Percentiles rank a stretch among this genome's conserved stretches.
These are phyloP conservation scores for Montipora efflorescens DNA, from an alignment of 64 coral and sea anemone species.

Conservation along the genomic window DNA sequence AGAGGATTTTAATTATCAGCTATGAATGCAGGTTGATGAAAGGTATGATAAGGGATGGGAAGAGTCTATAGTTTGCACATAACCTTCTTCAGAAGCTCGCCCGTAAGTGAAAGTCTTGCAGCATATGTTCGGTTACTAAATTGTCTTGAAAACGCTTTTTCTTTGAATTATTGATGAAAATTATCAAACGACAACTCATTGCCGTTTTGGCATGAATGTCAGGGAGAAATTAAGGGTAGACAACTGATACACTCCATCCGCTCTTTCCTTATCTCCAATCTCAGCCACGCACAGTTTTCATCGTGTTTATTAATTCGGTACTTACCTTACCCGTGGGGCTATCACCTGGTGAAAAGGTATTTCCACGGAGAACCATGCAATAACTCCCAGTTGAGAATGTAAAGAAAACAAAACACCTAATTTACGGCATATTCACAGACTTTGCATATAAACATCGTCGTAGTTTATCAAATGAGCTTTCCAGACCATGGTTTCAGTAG, in stretches of 20 bases:
- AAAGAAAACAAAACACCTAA: not conserved
- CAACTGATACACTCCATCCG: not conserved
- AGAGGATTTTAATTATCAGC: no score
- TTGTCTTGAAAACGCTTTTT: not conserved
- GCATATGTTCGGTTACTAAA: not conserved
- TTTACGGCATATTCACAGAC: not conserved
- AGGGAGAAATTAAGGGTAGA: not conserved
- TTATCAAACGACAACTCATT: not conserved
- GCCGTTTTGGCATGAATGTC: not conserved
- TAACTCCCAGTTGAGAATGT: not conserved
- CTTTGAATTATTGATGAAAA: not conserved
- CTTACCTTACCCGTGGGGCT: not conserved
- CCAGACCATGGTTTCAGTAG: no score
- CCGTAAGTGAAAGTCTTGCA: no score
- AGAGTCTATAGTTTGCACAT: no score
- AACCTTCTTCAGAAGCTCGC: no score
- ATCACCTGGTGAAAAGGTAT: not conserved
- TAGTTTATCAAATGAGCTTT: no score
- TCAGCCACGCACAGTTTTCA: slow-evolving; percentile 1
- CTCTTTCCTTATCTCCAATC: not conserved
- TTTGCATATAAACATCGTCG: no score
- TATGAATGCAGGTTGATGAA: no score
- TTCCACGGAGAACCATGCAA: not conserved
- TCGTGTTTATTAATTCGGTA: not conserved
- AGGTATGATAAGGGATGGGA: no score